These are phyloP conservation scores for Ochropleura leucogaster DNA, from an alignment of 2,888 invertebrate genomes.

Conservation along the genomic window DNA sequence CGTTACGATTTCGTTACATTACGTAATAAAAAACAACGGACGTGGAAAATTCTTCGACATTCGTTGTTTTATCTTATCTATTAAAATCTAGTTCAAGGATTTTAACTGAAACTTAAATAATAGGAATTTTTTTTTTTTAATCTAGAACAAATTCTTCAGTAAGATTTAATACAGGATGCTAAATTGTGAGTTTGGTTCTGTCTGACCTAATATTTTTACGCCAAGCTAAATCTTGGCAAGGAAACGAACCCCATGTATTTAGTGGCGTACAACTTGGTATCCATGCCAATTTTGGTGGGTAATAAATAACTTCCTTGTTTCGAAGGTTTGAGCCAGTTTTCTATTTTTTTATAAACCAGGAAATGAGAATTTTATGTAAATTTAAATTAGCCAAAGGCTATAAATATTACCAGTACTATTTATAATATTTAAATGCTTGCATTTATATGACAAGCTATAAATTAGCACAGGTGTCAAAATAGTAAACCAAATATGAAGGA, in stretches of 20 bases:
- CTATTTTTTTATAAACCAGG: neutral
- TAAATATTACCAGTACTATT: neutral
- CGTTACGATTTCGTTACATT: neutral
- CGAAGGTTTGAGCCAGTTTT: neutral
- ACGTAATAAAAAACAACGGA: neutral
- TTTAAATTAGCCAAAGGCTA: slow-evolving; percentile 1
- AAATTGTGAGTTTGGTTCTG: neutral
- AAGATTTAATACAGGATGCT: neutral
- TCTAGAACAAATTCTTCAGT: neutral
- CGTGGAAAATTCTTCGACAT: neutral
- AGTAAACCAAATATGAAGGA: neutral
- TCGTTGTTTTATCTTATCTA: slow-evolving; percentile 2
- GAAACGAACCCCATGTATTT: slow-evolving; percentile 18
- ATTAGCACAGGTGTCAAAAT: slow-evolving; percentile 7
- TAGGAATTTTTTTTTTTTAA: neutral
- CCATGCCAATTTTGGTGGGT: slow-evolving; percentile 25
- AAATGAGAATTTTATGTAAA: slow-evolving; percentile 12
- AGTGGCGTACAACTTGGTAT: neutral
- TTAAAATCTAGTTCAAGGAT: slow-evolving; percentile 21
- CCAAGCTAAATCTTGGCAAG: slow-evolving; percentile 28
- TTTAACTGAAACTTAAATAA: neutral
- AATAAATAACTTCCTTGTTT: slow-evolving; percentile 18
- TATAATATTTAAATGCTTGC: slow-evolving; percentile 6
- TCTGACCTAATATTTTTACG: slow-evolving; percentile 16
- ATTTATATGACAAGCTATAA: neutral